Conservation (phyloP, 2,888 invertebrate genomes). For the Latheticus oryzae region DNA sequence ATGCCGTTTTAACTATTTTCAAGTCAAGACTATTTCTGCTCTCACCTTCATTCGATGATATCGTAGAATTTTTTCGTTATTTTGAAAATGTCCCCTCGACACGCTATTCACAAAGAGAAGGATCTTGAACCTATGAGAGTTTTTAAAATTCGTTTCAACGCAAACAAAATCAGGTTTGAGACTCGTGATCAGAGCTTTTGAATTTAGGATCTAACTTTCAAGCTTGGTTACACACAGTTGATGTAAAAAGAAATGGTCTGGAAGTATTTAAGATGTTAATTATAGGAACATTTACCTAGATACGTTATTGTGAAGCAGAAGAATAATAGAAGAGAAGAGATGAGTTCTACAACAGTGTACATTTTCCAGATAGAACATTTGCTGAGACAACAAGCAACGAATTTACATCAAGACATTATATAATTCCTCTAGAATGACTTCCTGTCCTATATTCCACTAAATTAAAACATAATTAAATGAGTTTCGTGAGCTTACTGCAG, state of each 20-base stretch:
- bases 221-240: no score
- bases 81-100: background rate
- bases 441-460: conserved; percentile 9
- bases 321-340: conserved; percentile 24
- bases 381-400: conserved; percentile 25
- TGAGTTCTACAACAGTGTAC: conserved; percentile 26
- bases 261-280: conserved; percentile 30
- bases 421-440: conserved; percentile 13
- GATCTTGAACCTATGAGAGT: background rate
- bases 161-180: conserved; percentile 2
- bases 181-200: background rate
- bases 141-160: background rate
- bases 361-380: conserved; percentile 17
- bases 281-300: conserved; percentile 28
- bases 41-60: no score
- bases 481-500: no score
- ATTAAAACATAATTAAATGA: conserved; percentile 17
- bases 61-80: conserved; percentile 1
- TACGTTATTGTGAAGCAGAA: conserved; percentile 24
- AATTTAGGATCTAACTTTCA: conserved; percentile 2
- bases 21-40: conserved; percentile 1
- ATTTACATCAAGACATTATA: conserved; percentile 12
- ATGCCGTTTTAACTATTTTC: conserved; percentile 2
- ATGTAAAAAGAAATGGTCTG: conserved; percentile 20
- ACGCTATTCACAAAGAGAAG: conserved; percentile 15